These are phyloP conservation scores for Hippocampus kuda DNA, from an alignment of 2,797 vertebrate genomes.

Conservation along the genomic window DNA sequence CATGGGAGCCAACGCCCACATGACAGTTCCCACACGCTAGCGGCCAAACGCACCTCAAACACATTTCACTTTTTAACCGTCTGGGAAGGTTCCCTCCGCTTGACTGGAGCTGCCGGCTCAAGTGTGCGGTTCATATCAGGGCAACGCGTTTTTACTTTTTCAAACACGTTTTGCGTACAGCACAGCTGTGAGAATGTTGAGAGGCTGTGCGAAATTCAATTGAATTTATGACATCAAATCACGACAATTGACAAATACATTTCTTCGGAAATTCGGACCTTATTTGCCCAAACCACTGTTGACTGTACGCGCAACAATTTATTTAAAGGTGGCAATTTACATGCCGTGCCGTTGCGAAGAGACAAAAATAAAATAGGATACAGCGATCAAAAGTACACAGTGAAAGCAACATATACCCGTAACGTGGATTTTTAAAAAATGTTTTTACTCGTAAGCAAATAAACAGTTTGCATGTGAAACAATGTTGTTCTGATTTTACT, in stretches of 20 bases:
- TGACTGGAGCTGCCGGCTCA: no score
- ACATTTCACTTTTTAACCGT: conserved; percentile 1
- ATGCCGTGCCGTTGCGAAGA: no score
- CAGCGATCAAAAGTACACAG: background rate
- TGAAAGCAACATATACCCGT: background rate
- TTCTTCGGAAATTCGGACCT: no score
- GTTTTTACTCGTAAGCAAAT: background rate
- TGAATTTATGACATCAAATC: no score
- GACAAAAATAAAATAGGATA: no score
- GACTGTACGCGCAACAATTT: no score
- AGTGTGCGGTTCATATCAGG: background rate
- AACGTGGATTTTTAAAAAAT: background rate
- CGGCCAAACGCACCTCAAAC: background rate
- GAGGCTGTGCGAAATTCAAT: background rate
- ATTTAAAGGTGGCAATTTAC: no score
- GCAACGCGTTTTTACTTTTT: background rate
- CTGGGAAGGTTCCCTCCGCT: background rate
- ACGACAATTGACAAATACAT: no score
- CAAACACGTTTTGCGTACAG: background rate
- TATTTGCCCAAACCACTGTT: no score
- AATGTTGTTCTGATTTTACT: background rate
- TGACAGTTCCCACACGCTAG: conserved; percentile 28
- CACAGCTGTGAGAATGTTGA: background rate
- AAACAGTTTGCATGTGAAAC: background rate
- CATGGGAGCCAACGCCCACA: conserved; percentile 43